Evolutionary conservation across 2,888 invertebrate genomes (phyloP).

Genomic region (Hyalella azteca): DNA sequence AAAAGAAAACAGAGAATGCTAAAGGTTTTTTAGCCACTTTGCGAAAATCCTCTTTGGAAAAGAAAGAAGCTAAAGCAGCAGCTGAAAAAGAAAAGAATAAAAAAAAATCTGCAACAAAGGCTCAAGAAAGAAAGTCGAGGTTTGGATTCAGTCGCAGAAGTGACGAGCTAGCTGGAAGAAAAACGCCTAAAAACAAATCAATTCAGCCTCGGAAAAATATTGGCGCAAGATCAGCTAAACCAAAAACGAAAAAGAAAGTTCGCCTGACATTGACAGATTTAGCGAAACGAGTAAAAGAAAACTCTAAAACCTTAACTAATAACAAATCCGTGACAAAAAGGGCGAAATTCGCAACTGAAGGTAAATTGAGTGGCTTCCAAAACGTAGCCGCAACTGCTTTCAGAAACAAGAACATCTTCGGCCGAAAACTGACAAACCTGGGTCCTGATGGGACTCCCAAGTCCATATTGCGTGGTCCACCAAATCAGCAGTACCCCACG

Average conservation of each 20-base stretch:
- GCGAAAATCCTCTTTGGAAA: conserved; percentile 2
- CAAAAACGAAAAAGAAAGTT: conserved; percentile 32
- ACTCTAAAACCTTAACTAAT: background rate
- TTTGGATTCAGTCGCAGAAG: background rate
- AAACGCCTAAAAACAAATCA: background rate
- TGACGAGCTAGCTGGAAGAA: background rate
- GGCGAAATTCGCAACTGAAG: conserved; percentile 15
- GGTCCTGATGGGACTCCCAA: background rate
- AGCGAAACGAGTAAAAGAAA: conserved; percentile 21
- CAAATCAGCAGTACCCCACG: background rate
- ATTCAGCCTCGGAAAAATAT: background rate
- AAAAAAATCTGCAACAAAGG: background rate
- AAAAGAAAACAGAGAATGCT: background rate
- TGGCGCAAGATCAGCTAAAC: conserved; percentile 16
- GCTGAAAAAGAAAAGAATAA: background rate
- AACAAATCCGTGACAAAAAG: background rate
- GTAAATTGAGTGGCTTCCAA: background rate
- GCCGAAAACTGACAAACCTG: background rate
- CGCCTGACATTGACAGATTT: conserved; percentile 1
- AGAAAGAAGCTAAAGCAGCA: background rate
- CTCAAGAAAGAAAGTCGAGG: background rate
- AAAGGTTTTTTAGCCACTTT: conserved; percentile 15
- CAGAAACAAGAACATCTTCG: background rate
- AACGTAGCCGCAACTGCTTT: background rate
- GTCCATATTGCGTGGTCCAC: conserved; percentile 2